Evolutionary conservation across 1,140 invertebrate genomes (phyloP), one percentile per base, ranked within the genome.

Genomic region (Diploscapter pachys): DNA sequence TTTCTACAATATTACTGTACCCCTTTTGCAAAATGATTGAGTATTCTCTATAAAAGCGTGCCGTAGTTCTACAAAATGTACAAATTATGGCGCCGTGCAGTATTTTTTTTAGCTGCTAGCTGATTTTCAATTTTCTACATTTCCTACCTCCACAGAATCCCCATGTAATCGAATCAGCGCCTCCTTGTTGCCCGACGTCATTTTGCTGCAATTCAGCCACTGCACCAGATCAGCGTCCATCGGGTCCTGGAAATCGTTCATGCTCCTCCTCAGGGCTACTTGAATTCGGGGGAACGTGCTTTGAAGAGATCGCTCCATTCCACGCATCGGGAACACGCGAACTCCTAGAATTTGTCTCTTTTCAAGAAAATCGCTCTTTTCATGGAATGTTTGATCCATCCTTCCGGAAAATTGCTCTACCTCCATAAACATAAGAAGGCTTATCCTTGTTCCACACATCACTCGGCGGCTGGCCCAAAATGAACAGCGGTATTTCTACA

Each of bases 401-500:
- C 50, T 9, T 11, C n/a, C 9, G 31, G 9, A 65, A 11, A 48
- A 48, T 8, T 65, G 31, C 31, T 65, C 31, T 65, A 68, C 92
- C 92, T 13, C 90, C 90, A 82, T 93, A 92, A 53, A 90, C 82
- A 77, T 90, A 90, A 56, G 88, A 84, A 13, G 89, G 86, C 80
- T 90, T 89, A 82, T 90, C 89, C 53, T 89, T 87, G 78, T 91
- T 90, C 92, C 92, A 93, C 48, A 92, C 85, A 55, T 91, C 91
- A 53, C 90, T 89, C 11, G 92, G 84, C 8, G 90, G 90, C 83
- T 92, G 91, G 6, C 90, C 88, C 62, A 91, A 87, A 85, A 92
- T 93, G 79, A 92, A 90, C 81, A 91, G 90, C 2, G 92, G 92
- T 83, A 93, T 92, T 87, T 93, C 92, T 82, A 91, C 93, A 85